These are phyloP conservation scores for Scaptomyza tumidula DNA, from an alignment of 2,888 invertebrate genomes.

Conservation along the genomic window DNA sequence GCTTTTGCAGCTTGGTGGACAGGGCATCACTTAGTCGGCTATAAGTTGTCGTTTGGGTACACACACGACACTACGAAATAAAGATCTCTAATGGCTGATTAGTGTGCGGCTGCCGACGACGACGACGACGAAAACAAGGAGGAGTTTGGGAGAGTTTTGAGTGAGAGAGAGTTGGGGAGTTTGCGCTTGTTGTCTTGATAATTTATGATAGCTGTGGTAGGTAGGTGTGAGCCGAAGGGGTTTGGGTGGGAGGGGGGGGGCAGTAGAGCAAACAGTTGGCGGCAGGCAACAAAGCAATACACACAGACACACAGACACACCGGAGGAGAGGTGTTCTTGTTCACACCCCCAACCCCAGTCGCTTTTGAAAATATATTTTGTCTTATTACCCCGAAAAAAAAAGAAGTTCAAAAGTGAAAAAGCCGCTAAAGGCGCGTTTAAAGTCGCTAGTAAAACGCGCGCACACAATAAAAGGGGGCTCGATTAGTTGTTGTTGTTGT, in stretches of 20 bases:
- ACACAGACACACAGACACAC: too few relatives aligned
- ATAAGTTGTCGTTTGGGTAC: constrained; percentile 30
- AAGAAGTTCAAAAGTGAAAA: constrained; percentile 72
- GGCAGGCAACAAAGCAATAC: constrained; percentile 54
- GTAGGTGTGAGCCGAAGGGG: constrained; percentile 33
- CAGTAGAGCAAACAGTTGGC: constrained; percentile 42
- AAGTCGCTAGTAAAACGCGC: constrained; percentile 53
- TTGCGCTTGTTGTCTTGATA: constrained; percentile 57
- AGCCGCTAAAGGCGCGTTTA: constrained; percentile 57
- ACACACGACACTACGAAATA: constrained; percentile 54
- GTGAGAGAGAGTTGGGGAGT: constrained; percentile 6
- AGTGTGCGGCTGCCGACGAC: constrained; percentile 29
- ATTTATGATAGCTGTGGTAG: constrained; percentile 69
- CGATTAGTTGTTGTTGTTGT: constrained; percentile 38
- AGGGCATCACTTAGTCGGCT: constrained; percentile 10
- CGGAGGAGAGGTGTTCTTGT: constrained; percentile 3
- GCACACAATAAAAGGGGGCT: constrained; percentile 55
- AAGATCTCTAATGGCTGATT: constrained; percentile 77
- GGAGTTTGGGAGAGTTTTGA: constrained; percentile 2
- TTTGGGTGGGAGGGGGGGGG: background rate
- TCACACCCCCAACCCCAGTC: background rate
- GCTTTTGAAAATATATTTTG: constrained; percentile 1
- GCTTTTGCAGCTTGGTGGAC: too few relatives aligned
- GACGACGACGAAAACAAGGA: background rate
- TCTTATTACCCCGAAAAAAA: constrained; percentile 25